Evolutionary conservation across 2,113 vertebrate genomes (phyloP), one percentile per base, ranked within the genome.

Genomic region (Willisornis vidua): DNA sequence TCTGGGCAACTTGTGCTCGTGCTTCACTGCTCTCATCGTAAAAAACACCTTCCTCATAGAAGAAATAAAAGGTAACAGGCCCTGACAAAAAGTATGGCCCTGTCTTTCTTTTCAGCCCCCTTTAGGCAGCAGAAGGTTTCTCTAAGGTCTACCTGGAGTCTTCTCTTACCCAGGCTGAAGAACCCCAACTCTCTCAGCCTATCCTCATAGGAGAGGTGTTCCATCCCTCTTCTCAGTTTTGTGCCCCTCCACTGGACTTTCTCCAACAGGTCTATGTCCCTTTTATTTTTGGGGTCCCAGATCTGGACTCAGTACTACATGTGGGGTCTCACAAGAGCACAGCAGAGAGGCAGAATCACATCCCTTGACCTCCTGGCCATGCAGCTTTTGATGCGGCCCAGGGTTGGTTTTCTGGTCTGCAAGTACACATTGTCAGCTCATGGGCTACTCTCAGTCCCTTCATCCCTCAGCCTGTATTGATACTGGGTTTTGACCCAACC

Each of bases 341-440:
- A 86, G 35, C 10, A 61, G 57, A 82, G 10, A n/a, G 52, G 6
- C 5, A 55, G 29, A 61, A 48, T 55, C n/a, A 12, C 9, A 12
- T 71, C 52, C 39, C 22, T 4, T 9, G 5, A 33, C 3, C 0
- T 7, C 0, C 12, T 54, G 39, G 1, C 5, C 23, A n/a, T 0
- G 6, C 31, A 26, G 1, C 16, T 79, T 73, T 49, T n/a, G 35
- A 16, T 31, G 28, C 20, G 61, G 52, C 20, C 28, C 52, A 68
- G 22, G 23, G 48, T 16, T 72, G 57, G 1, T 41, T 17, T 48
- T 78, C 52, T 72, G 46, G 35, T 19, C 72, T 61, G 18, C 17
- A 33, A 33, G 25, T 19, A 22, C 66, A 25, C 19, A 15, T 2
- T 37, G 46, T 23, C 0, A 0, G 41, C 16, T 62, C 61, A 22